These are phyloP conservation scores for Mus spretus DNA, from an alignment of 2,797 vertebrate genomes.

Conservation along the genomic window DNA sequence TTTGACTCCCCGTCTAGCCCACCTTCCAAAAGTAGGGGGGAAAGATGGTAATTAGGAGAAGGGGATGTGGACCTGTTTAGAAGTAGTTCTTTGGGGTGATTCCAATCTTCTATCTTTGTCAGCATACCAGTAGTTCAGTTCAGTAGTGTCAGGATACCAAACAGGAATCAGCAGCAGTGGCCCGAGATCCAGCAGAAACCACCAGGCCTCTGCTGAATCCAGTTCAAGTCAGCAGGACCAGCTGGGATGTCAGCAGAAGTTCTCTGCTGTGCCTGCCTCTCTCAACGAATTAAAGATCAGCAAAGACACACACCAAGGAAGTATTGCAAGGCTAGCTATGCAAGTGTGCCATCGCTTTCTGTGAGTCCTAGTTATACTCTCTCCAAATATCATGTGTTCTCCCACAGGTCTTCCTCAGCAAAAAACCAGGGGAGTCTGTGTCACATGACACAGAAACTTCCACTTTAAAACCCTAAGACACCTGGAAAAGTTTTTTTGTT, in stretches of 20 bases:
- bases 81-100: background rate
- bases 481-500: background rate
- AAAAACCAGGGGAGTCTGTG: background rate
- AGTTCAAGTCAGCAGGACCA: background rate
- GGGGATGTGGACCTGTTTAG: background rate
- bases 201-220: background rate
- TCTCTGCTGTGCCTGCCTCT: background rate
- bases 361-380: background rate
- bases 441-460: background rate
- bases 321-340: background rate
- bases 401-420: background rate
- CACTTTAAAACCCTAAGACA: background rate
- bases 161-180: background rate
- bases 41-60: background rate
- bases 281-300: background rate
- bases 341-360: no score
- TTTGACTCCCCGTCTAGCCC: background rate
- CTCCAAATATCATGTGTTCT: background rate
- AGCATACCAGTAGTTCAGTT: no score
- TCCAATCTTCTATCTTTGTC: no score
- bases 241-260: background rate
- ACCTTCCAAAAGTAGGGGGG: background rate
- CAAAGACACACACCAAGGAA: background rate
- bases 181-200: background rate
- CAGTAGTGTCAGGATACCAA: no score